Base-by-base conservation (phyloP, 2,113 vertebrate species). In the Halcyon malimbica region DNA sequence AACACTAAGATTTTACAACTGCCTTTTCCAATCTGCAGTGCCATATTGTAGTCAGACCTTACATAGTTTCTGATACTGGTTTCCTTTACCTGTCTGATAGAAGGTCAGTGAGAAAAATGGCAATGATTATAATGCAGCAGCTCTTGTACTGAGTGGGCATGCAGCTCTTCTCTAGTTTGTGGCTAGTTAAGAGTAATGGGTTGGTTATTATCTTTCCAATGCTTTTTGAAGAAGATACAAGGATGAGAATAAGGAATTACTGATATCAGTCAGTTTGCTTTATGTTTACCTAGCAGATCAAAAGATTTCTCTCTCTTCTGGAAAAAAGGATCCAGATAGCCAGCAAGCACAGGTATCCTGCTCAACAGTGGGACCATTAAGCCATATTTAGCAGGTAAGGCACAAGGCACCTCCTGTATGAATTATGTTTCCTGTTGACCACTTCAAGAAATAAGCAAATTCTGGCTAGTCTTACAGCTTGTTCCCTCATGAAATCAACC, bases 281-380 rank as follows among this genome's bases (percentile, higher is more conserved):
- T 11, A 42, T 16, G 12, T n/a, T 56, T 73, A 31, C 64, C 21
- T 35, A 41, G 28, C 21, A 83, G 29, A 63, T 67, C 6, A 24
- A 54, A 50, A 77, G 46, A 35, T 46, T 51, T 51, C 29, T 62
- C 20, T 53, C 11, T 13, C 44, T 65, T 35, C 20, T 50, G 18
- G 29, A 46, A 17, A 51, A 60, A 74, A 62, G 10, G 41, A 53
- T 41, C 2, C 71, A 62, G 16, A 17, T 9, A 80, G 29, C 24
- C 71, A 65, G 35, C 35, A 33, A 51, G 50, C 18, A 56, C 1
- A 8, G 51, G 6, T 1, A n/a, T 23, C 57, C 59, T 3, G 2
- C 23, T 51, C 11, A 1, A 1, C 1, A 68, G 5, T 1, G 9
- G 37, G 37, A 87, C 16, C n/a, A 11, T 1, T 5, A 51, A 74